Base-by-base conservation (phyloP, 2,888 invertebrate species). In the Coleophora flavipennella region DNA sequence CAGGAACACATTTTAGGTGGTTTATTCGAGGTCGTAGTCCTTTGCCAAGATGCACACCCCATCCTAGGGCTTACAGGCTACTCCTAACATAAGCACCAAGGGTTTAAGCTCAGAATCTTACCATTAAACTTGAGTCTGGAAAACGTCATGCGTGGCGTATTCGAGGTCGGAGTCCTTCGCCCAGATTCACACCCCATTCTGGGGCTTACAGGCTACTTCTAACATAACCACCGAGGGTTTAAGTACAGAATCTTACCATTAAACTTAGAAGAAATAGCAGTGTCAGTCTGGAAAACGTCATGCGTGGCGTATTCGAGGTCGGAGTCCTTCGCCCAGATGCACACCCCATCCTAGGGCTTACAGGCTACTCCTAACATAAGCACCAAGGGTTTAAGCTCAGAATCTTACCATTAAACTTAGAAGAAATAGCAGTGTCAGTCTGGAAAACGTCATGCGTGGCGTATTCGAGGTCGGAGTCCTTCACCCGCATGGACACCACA, bases 291-390 rank as follows among this genome's bases (percentile, higher is more conserved):
- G n/a, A n/a, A n/a, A n/a, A n/a, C n/a, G n/a, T n/a, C n/a, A n/a
- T n/a, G n/a, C n/a, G 92, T 92, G 45, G 96, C 95, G 81, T 92
- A 96, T 57, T 95, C 94, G 55, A 95, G 84, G 77, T 97, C 96
- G 26, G 95, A 92, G 78, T 96, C 93, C 70, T 88, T 89, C 35
- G 93, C 93, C 49, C 89, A 88, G 70, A 97, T 91, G 62, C 89
- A 91, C 48, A 96, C 91, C 66, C 97, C 91, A 78, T 96, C 95
- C 62, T 90, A 88, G 38, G 91, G 88, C 61, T 92, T 92, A 78
- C 97, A 94, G 64, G n/a, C n/a, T n/a, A n/a, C n/a, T n/a, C n/a
- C n/a, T n/a, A n/a, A n/a, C n/a, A n/a, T n/a, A n/a, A n/a, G n/a
- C n/a, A n/a, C n/a, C n/a, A n/a, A n/a, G n/a, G n/a, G n/a, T n/a